A percentile compares a stretch with the other conserved stretches of the same genome.
Evolutionary conservation across 2,113 vertebrate genomes (phyloP).

Genomic region (Callionymus lyra): DNA sequence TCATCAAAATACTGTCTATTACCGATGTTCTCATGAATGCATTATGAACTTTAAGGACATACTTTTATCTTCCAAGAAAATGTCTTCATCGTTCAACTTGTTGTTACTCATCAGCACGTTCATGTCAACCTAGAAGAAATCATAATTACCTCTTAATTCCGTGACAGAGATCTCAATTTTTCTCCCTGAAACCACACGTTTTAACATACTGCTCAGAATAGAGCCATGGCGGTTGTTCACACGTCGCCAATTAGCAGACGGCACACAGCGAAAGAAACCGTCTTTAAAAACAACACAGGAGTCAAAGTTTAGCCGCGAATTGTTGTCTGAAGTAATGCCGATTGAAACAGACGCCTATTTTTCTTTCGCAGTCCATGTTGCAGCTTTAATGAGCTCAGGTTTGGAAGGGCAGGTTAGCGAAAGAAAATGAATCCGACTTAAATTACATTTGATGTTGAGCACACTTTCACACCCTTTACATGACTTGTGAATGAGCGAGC

Average conservation of each 20-base stretch:
- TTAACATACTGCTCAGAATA: constrained; percentile 6
- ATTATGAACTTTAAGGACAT: no score
- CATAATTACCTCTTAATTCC: no score
- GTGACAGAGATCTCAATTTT: constrained; percentile 8
- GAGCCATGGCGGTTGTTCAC: constrained; percentile 1
- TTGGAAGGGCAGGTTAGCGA: constrained; percentile 1
- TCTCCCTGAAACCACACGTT: neutral
- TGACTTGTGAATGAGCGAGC: constrained; percentile 1
- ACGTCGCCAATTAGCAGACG: constrained; percentile 17
- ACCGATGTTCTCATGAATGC: no score
- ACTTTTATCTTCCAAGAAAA: no score
- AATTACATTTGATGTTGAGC: no score
- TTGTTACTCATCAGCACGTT: no score
- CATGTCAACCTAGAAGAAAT: no score
- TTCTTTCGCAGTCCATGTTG: neutral
- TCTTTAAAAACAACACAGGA: constrained; percentile 3
- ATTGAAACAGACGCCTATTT: constrained; percentile 11
- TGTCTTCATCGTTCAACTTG: no score
- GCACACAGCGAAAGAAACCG: constrained; percentile 9
- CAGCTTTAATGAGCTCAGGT: neutral
- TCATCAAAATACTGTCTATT: no score
- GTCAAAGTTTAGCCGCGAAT: constrained; percentile 11
- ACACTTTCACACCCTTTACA: no score
- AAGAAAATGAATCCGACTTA: no score
- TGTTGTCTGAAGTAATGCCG: constrained; percentile 3